Percentiles rank a stretch among this genome's conserved stretches.
phyloP scores from a whole-genome alignment of 2,797 vertebrate genomes.

The Xiphorhynchus erythropygius region DNA sequence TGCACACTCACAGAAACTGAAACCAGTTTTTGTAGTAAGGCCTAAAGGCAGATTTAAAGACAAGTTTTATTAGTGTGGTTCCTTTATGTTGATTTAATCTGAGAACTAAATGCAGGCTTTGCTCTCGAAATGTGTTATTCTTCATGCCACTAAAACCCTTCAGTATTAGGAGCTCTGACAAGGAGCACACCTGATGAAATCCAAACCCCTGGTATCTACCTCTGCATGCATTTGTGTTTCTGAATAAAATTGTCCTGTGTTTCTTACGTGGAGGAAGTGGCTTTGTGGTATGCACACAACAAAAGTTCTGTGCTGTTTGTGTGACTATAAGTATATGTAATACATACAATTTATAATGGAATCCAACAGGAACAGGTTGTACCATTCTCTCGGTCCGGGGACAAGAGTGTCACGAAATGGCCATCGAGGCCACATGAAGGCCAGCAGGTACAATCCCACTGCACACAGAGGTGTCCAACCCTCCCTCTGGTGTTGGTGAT shows the following conservation, averaged over 20 bases:
- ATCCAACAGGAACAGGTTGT: slow-evolving; percentile 98
- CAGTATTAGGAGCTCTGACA: background rate
- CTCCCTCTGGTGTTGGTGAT: slow-evolving; percentile 79
- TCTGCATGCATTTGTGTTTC: background rate
- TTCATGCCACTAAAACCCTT: background rate
- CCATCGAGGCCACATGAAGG: slow-evolving; percentile 94
- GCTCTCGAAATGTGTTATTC: background rate
- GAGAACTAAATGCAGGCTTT: background rate
- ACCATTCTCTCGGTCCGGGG: slow-evolving; percentile 98
- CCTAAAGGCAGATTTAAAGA: background rate
- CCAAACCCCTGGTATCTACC: background rate
- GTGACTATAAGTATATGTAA: slow-evolving; percentile 76
- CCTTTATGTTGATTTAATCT: background rate
- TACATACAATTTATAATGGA: slow-evolving; percentile 85
- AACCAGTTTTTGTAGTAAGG: background rate
- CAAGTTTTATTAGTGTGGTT: background rate
- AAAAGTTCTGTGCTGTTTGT: slow-evolving; percentile 58
- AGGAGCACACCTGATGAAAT: background rate
- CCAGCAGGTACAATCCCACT: slow-evolving; percentile 93
- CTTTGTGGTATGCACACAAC: slow-evolving; percentile 20
- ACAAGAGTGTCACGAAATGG: slow-evolving; percentile 97
- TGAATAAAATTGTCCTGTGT: background rate
- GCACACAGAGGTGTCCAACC: slow-evolving; percentile 67
- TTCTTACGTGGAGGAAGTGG: slow-evolving; percentile 7
- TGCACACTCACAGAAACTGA: background rate